Conservation (phyloP, 2,888 invertebrate species). For the Agrochola circellaris region DNA sequence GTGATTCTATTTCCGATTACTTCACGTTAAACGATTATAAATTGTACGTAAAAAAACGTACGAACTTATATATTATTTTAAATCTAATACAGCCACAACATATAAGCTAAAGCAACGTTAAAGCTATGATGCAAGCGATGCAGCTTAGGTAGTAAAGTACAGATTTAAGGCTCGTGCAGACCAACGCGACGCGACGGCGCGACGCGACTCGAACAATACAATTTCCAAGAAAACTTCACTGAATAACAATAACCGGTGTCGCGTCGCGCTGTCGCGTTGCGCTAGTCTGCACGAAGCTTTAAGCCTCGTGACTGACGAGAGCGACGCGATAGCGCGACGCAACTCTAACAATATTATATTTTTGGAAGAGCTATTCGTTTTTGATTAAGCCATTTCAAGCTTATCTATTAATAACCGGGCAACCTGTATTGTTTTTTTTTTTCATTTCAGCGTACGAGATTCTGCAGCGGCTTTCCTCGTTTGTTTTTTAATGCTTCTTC, state of each 20-base stretch:
- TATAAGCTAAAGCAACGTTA: background rate
- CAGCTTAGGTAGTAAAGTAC: background rate
- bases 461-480: slow-evolving; percentile 77
- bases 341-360: too few species aligned
- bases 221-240: too few species aligned
- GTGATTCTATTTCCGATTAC: slow-evolving; percentile 71
- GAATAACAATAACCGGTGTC: too few species aligned
- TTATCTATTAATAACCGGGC: too few species aligned
- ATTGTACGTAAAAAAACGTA: slow-evolving; percentile 72
- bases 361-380: background rate
- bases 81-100: background rate
- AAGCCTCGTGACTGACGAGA: too few species aligned
- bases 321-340: too few species aligned
- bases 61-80: background rate
- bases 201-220: too few species aligned
- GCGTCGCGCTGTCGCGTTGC: too few species aligned
- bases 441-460: slow-evolving; percentile 77
- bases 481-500: slow-evolving; percentile 76
- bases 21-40: slow-evolving; percentile 67
- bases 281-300: too few species aligned
- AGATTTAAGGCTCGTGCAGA: too few species aligned
- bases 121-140: background rate
- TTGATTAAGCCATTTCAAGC: background rate
- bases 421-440: slow-evolving; percentile 9
- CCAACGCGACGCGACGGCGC: too few species aligned